Percentiles rank a stretch among this genome's conserved stretches.
phyloP scores from a whole-genome alignment of 2,113 vertebrate genomes.

The Naja naja region DNA sequence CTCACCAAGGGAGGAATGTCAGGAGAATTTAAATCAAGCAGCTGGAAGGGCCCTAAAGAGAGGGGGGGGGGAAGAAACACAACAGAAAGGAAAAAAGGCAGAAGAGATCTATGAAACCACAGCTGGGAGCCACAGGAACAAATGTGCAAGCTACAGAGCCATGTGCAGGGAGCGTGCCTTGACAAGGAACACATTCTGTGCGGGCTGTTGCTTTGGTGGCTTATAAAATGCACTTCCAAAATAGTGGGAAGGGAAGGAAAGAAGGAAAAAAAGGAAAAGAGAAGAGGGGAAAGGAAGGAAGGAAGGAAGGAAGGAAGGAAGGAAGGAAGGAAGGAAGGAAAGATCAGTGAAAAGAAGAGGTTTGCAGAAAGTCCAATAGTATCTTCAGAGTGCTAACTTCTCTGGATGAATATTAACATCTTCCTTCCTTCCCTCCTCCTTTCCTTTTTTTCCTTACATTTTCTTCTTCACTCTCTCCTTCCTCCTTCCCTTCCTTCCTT shows the following conservation, averaged over 20 bases:
- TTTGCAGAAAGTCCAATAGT: conserved; percentile 5
- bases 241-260: neutral
- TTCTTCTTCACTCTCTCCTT: no score
- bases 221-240: neutral
- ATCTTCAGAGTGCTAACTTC: neutral
- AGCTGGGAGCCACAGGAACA: neutral
- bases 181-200: neutral
- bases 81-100: neutral
- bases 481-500: neutral
- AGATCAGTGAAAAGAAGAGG: neutral
- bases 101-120: conserved; percentile 22
- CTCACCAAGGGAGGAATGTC: conserved; percentile 53
- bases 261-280: no score
- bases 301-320: no score
- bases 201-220: neutral
- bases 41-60: conserved; percentile 29
- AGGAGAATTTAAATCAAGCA: conserved; percentile 61
- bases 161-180: neutral
- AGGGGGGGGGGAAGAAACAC: rapidly evolving
- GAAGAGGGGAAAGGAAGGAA: no score
- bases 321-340: no score
- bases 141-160: neutral
- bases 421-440: no score
- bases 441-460: no score
- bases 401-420: neutral